These are phyloP conservation scores for Myotis davidii DNA, from an alignment of 2,113 vertebrate species.

Conservation along the genomic window DNA sequence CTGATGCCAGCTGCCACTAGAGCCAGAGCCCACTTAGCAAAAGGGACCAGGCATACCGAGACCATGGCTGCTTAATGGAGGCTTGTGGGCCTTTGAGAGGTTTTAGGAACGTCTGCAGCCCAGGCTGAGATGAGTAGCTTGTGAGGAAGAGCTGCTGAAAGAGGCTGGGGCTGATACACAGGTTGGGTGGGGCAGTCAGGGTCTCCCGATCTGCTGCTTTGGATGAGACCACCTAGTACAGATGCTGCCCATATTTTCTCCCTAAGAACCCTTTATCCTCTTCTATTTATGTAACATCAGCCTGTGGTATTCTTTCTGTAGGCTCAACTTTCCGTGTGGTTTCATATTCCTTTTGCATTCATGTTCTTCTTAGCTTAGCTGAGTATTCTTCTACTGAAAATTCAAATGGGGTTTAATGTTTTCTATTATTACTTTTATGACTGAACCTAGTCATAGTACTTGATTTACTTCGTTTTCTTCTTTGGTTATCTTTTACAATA, in stretches of 20 bases:
- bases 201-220: not conserved
- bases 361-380: not conserved
- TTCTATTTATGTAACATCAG: not conserved
- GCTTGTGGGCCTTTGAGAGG: not conserved
- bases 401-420: not conserved
- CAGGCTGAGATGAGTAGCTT: not conserved
- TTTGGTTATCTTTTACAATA: not conserved
- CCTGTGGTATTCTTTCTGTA: not conserved
- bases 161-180: not conserved
- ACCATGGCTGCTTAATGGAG: not conserved
- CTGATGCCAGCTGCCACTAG: not conserved
- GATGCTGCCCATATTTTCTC: no score
- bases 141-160: not conserved
- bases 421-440: not conserved
- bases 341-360: not conserved
- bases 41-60: not conserved
- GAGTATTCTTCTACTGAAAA: not conserved
- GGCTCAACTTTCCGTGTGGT: not conserved
- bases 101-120: not conserved
- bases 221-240: not conserved
- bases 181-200: not conserved
- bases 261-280: not conserved
- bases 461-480: not conserved
- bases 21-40: not conserved
- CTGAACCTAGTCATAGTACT: not conserved